Percentiles rank a stretch among this genome's conserved stretches.
phyloP scores from a whole-genome alignment of 2,113 vertebrate species.

The Cnemophilus loriae region DNA sequence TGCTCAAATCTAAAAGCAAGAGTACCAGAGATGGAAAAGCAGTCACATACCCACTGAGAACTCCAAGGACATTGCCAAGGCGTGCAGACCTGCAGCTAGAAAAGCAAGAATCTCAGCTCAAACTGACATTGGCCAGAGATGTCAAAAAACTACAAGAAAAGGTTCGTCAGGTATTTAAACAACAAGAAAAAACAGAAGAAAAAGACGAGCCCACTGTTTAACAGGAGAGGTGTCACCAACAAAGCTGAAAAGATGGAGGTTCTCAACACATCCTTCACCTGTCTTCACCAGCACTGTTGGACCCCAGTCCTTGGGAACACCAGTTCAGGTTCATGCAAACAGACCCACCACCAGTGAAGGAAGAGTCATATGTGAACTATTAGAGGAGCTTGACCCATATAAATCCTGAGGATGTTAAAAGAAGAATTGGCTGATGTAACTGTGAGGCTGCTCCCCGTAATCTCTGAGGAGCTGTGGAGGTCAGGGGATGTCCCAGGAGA shows the following conservation, averaged over 20 bases:
- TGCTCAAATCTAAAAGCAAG: not conserved
- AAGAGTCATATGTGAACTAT: not conserved
- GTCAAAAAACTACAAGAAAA: not conserved
- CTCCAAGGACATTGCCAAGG: not conserved
- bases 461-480: not conserved
- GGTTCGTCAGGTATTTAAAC: not conserved
- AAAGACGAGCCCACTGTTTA: accelerated
- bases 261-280: not conserved
- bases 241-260: not conserved
- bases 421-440: not conserved
- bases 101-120: not conserved
- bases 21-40: not conserved
- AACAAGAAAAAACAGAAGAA: not conserved
- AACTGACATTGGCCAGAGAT: not conserved
- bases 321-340: not conserved
- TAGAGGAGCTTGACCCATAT: not conserved
- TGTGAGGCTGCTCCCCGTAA: not conserved
- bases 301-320: not conserved
- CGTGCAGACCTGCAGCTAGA: not conserved
- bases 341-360: no score
- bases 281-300: not conserved
- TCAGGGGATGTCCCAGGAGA: not conserved
- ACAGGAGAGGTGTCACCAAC: not conserved
- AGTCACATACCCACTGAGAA: not conserved
- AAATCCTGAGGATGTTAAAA: not conserved